A percentile compares a stretch with the other conserved stretches of the same genome.
Conservation (phyloP, 1,140 invertebrate species). For the Euwallacea fornicatus region DNA sequence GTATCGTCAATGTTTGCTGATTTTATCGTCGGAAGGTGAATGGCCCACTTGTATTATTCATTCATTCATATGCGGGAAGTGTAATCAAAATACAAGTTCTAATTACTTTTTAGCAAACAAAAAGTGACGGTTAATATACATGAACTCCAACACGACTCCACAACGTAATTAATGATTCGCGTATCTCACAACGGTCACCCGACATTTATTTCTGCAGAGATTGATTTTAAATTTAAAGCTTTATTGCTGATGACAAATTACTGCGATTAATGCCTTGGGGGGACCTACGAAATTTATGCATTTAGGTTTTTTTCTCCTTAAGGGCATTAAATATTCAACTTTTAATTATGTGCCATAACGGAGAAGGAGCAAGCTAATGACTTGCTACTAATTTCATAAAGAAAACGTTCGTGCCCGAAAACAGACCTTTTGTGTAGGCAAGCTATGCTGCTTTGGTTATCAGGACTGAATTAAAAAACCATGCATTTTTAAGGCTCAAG, state of each 20-base stretch:
- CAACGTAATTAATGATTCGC: conserved; percentile 22
- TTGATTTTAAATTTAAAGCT: conserved; percentile 29
- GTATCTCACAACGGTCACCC: conserved; percentile 10
- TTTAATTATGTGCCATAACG: conserved; percentile 4
- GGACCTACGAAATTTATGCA: background rate
- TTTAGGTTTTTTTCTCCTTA: background rate
- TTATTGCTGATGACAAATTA: conserved; percentile 24
- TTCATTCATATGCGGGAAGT: conserved; percentile 36
- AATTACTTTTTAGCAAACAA: conserved; percentile 36
- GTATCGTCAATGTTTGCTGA: conserved; percentile 37
- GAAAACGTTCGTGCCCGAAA: too few relatives aligned
- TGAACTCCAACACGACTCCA: conserved; percentile 23
- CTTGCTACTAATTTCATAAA: conserved; percentile 1
- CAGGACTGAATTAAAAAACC: too few relatives aligned
- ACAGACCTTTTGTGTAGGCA: too few relatives aligned
- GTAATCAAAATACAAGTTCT: conserved; percentile 35
- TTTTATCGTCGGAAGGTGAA: conserved; percentile 39
- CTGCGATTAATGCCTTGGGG: conserved; percentile 20
- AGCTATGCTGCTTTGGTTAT: too few relatives aligned
- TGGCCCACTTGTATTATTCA: conserved; percentile 29
- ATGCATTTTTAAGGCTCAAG: too few relatives aligned
- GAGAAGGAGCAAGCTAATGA: background rate
- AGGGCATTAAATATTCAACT: conserved; percentile 7
- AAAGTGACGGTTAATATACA: conserved; percentile 33
- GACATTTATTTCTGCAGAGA: conserved; percentile 23